Percentiles rank a stretch among this genome's conserved stretches.
These are phyloP conservation scores for Pyrgilauda ruficollis DNA, from an alignment of 2,113 vertebrate genomes.

Conservation along the genomic window DNA sequence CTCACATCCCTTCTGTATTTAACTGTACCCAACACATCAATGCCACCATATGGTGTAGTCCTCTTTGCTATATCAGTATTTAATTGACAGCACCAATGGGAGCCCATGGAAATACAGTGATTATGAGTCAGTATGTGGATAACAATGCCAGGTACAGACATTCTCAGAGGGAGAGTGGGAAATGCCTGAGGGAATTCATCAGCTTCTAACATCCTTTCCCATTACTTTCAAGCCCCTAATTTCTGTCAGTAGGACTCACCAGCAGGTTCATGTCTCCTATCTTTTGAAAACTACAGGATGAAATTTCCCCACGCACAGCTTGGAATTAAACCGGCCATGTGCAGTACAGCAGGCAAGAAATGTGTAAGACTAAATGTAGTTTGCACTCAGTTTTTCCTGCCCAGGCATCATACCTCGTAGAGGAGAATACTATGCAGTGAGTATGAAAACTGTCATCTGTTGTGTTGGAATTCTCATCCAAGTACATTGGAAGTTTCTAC, in stretches of 20 bases:
- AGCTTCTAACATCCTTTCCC: background rate
- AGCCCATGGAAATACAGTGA: background rate
- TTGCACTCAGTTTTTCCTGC: background rate
- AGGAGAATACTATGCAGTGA: background rate
- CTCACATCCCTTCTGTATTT: conserved; percentile 43
- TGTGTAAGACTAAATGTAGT: background rate
- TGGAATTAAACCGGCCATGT: background rate
- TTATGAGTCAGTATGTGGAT: conserved; percentile 7
- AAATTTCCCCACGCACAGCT: background rate
- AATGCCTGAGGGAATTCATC: background rate
- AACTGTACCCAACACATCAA: conserved; percentile 35
- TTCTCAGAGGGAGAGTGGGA: background rate
- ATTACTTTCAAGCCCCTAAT: background rate
- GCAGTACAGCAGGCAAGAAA: background rate
- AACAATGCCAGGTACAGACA: conserved; percentile 12
- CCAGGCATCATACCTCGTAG: background rate
- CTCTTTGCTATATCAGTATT: background rate
- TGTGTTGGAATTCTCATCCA: background rate
- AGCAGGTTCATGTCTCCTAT: background rate
- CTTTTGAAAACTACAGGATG: background rate
- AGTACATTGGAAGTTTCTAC: background rate
- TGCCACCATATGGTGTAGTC: conserved; percentile 58
- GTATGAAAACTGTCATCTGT: background rate
- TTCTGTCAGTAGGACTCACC: background rate
- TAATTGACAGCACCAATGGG: conserved; percentile 25